Base-by-base conservation (phyloP, 92 coral and sea anemone species). In the Porites cylindrica region DNA sequence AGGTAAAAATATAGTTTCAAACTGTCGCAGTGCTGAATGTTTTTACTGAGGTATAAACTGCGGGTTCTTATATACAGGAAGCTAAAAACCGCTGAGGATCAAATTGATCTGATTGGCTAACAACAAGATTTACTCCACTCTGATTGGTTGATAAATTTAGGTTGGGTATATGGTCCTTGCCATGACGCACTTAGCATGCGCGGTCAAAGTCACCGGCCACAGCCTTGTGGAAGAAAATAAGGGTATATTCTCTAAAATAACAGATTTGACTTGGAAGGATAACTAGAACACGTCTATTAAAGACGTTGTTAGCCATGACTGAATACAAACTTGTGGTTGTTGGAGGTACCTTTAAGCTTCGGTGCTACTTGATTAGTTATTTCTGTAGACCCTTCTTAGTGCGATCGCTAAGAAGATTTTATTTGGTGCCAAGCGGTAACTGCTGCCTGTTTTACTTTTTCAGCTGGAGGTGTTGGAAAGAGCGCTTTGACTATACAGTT, bases 381-480 rank as follows among this genome's bases (percentile, higher is more conserved):
- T 13, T 10, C 66, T 32, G 66, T 76, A 10, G 62, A 66, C 29
- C 32, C 47, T 38, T 38, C 47, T 38, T 38, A 38, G 83, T 83
- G 56, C 70, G 69, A 63, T 76, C 26, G 8, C 38, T 19, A 51
- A 24, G 32, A 7, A 73, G 70, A 19, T 61, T 72, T 20, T 7
- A 12, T 21, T 20, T 14, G 66, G 71, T 53, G 20, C 18, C 53
- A 60, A 75, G 5, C 72, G 18, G 50, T 19, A 61, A 20, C 50
- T 19, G 17, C 63, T 16, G 51, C 18, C 74, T 64, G 16, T 78
- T 72, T 70, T 78, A 20, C 76, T 77, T 82, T 84, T 85, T 52
- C 89, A 96, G 99, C 99, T 89, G 99, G 99, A 38, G 99, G 99
- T 81, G 99, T 96, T 66, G 99, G 99, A 50, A 96, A 96, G 63